phyloP scores from a whole-genome alignment of 2,797 vertebrate genomes.

The Enteromius treurensis region DNA sequence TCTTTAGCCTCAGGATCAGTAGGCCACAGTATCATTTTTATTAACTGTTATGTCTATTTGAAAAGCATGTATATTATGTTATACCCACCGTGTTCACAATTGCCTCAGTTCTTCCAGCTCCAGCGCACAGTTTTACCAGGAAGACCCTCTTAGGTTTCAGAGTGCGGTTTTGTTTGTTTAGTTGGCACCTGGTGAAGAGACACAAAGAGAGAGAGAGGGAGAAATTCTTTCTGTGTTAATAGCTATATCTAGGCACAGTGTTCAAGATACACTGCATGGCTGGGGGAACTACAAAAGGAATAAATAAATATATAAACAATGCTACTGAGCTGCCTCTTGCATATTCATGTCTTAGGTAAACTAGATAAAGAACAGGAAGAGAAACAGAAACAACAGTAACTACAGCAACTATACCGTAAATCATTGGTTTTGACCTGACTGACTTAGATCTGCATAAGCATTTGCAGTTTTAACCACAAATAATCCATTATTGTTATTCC shows the following conservation, averaged over 20 bases:
- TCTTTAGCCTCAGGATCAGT: slow-evolving; percentile 31
- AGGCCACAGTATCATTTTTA: not conserved
- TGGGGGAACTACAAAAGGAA: slow-evolving; percentile 53
- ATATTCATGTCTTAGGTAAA: slow-evolving; percentile 53
- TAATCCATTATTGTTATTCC: not conserved
- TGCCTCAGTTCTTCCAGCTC: slow-evolving; percentile 68
- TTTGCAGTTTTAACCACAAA: slow-evolving; percentile 14
- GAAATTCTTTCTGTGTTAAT: slow-evolving; percentile 38
- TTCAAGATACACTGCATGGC: slow-evolving; percentile 30
- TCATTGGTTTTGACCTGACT: not conserved
- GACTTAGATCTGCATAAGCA: not conserved
- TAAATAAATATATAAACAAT: slow-evolving; percentile 54
- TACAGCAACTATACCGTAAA: slow-evolving; percentile 33
- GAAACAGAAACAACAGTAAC: slow-evolving; percentile 39
- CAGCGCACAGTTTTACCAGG: slow-evolving; percentile 70
- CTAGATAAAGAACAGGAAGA: slow-evolving; percentile 49
- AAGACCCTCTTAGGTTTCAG: slow-evolving; percentile 86
- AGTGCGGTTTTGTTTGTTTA: slow-evolving; percentile 68
- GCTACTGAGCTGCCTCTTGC: slow-evolving; percentile 46
- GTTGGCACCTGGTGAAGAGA: slow-evolving; percentile 71
- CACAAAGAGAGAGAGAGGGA: slow-evolving; percentile 56
- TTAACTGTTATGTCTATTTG: slow-evolving; percentile 2
- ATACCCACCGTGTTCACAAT: slow-evolving; percentile 83
- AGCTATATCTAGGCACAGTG: slow-evolving; percentile 23
- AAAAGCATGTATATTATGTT: slow-evolving; percentile 23